A percentile compares a stretch with the other conserved stretches of the same genome.
Conservation (phyloP, 2,888 invertebrate species). For the Prosopocoilus inquinatus region DNA sequence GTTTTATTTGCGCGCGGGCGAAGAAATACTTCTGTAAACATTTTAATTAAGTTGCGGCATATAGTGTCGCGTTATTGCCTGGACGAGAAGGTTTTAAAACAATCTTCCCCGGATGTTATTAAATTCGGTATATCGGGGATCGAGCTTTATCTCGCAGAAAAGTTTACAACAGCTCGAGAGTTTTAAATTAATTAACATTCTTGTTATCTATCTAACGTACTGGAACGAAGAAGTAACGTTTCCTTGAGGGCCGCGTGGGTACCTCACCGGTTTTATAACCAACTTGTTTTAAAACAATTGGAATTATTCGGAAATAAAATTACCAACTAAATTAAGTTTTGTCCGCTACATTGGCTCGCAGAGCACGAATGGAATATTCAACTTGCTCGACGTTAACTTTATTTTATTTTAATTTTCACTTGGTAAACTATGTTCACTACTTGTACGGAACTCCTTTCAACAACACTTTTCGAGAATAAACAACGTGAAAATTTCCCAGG, state of each 20-base stretch:
- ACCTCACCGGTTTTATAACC: constrained; percentile 26
- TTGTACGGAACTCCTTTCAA: too few species aligned
- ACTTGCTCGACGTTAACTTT: not conserved
- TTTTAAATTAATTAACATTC: constrained; percentile 49
- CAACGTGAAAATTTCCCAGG: too few species aligned
- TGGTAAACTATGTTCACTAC: not conserved
- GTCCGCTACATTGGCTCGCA: constrained; percentile 24
- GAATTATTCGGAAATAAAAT: constrained; percentile 35
- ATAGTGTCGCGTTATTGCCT: too few species aligned
- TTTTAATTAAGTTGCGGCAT: too few species aligned
- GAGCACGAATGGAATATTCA: constrained; percentile 17
- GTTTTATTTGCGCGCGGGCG: too few species aligned
- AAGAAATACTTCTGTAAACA: too few species aligned
- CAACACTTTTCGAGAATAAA: too few species aligned
- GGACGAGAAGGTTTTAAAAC: too few species aligned
- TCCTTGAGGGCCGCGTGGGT: constrained; percentile 33
- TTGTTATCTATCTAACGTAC: constrained; percentile 44
- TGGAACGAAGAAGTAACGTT: constrained; percentile 43
- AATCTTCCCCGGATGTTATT: not conserved
- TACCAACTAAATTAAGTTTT: constrained; percentile 29
- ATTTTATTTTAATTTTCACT: constrained; percentile 1
- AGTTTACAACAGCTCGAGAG: constrained; percentile 40
- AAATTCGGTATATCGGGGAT: not conserved
- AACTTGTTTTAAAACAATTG: constrained; percentile 34
- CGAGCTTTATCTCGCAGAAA: constrained; percentile 29